A percentile compares a stretch with the other conserved stretches of the same genome.
Evolutionary conservation across 2,113 vertebrate species (phyloP).

Genomic region (Cheirogaleus medius): DNA sequence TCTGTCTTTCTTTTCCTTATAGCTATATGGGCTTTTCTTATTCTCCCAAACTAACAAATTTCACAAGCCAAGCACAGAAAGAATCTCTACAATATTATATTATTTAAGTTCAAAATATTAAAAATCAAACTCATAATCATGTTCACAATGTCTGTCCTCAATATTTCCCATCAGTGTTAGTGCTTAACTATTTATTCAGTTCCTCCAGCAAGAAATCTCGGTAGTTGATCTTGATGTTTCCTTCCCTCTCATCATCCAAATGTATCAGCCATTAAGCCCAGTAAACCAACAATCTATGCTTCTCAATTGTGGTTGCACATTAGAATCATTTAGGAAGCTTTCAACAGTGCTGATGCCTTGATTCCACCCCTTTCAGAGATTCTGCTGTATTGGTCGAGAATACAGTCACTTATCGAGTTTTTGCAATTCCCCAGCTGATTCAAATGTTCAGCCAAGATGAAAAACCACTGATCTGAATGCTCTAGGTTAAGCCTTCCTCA

Average conservation of each 20-base stretch:
- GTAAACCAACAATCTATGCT: not conserved
- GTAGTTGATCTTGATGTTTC: not conserved
- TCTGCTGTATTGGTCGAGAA: not conserved
- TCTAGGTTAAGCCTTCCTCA: not conserved
- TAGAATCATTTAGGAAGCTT: not conserved
- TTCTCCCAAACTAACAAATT: not conserved
- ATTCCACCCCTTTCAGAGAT: not conserved
- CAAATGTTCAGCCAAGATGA: not conserved
- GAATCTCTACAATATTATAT: not conserved
- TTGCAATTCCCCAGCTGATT: not conserved
- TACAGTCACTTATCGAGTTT: not conserved
- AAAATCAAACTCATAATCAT: not conserved
- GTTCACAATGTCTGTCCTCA: not conserved
- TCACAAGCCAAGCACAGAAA: not conserved
- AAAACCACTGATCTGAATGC: not conserved
- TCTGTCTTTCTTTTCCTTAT: not conserved
- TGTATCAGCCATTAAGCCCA: not conserved
- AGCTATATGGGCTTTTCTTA: not conserved
- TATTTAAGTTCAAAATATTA: not conserved
- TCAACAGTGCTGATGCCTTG: not conserved
- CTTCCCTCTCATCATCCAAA: not conserved
- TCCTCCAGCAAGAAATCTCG: not conserved
- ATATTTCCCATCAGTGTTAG: not conserved
- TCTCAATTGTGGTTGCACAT: not conserved
- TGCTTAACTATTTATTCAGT: not conserved